phyloP scores from a whole-genome alignment of 2,888 invertebrate genomes.

The Drosophila monieri region DNA sequence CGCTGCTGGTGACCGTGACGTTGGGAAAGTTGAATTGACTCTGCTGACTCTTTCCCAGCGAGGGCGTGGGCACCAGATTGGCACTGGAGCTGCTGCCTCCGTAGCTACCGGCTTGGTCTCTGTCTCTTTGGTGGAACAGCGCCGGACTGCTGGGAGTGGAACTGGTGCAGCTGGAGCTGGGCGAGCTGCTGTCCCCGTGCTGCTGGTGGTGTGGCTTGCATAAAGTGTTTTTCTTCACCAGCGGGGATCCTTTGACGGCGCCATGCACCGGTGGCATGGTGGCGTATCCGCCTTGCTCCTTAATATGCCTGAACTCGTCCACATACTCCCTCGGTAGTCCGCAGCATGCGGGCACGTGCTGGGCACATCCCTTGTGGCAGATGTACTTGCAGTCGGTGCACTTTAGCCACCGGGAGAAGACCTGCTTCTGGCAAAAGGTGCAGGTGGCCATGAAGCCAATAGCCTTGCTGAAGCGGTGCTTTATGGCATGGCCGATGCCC shows the following conservation, averaged over 20 bases:
- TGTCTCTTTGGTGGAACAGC: conserved; percentile 84
- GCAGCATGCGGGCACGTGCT: conserved; percentile 96
- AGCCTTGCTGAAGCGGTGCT: conserved; percentile 94
- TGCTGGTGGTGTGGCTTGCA: conserved; percentile 71
- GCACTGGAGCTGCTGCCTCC: conserved; percentile 67
- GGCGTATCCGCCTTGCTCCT: conserved; percentile 81
- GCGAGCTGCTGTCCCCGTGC: conserved; percentile 91
- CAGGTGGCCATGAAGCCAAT: conserved; percentile 95
- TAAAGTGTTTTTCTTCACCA: conserved; percentile 71
- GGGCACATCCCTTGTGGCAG: conserved; percentile 91
- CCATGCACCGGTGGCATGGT: conserved; percentile 45
- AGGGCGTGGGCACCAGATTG: conserved; percentile 64
- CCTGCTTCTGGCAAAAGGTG: conserved; percentile 94
- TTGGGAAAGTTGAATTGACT: conserved; percentile 84
- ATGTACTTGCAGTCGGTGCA: conserved; percentile 98
- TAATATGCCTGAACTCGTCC: conserved; percentile 91
- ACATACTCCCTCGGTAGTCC: conserved; percentile 94
- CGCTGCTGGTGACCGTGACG: conserved; percentile 79
- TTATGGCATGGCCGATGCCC: conserved; percentile 94
- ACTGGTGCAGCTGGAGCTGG: conserved; percentile 97
- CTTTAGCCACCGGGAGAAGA: conserved; percentile 91
- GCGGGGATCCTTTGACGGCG: conserved; percentile 83
- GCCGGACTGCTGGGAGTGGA: conserved; percentile 98
- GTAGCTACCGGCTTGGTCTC: conserved; percentile 77
- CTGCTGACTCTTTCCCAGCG: conserved; percentile 42